Evolutionary conservation across 2,113 vertebrate species (phyloP).

Genomic region (Delphinapterus leucas): DNA sequence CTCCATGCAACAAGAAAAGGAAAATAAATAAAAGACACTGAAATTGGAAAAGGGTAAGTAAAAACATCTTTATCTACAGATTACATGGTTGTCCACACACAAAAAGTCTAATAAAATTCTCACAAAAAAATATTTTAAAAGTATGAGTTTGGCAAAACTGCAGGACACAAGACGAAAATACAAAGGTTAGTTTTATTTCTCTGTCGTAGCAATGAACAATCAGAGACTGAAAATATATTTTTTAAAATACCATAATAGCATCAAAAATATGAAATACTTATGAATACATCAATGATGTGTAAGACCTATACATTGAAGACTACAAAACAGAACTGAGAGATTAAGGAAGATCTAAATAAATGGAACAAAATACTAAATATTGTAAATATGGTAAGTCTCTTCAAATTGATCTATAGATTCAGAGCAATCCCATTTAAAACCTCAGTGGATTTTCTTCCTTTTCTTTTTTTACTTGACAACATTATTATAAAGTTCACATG

Average conservation of each 20-base stretch:
- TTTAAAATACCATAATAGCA: not conserved
- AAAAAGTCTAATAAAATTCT: not conserved
- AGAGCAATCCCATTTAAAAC: not conserved
- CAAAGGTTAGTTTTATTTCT: not conserved
- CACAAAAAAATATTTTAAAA: not conserved
- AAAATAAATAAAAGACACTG: not conserved
- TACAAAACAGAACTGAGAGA: not conserved
- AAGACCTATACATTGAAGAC: not conserved
- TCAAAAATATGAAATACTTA: not conserved
- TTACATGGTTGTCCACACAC: not conserved
- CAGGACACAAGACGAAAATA: not conserved
- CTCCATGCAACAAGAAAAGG: not conserved
- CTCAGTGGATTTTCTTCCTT: not conserved
- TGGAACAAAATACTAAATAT: not conserved
- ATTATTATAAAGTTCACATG: not conserved
- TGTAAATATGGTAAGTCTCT: not conserved
- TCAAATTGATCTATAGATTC: not conserved
- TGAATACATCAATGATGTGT: not conserved
- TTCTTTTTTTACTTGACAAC: not conserved
- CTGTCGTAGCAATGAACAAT: not conserved
- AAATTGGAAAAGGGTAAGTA: not conserved
- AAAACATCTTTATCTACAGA: not conserved
- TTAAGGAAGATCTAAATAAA: not conserved
- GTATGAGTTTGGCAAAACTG: not conserved
- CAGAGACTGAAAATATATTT: not conserved